Percentiles rank a stretch among this genome's conserved stretches.
phyloP scores from a whole-genome alignment of 2,888 invertebrate genomes.

The Pseudanteris insignis region DNA sequence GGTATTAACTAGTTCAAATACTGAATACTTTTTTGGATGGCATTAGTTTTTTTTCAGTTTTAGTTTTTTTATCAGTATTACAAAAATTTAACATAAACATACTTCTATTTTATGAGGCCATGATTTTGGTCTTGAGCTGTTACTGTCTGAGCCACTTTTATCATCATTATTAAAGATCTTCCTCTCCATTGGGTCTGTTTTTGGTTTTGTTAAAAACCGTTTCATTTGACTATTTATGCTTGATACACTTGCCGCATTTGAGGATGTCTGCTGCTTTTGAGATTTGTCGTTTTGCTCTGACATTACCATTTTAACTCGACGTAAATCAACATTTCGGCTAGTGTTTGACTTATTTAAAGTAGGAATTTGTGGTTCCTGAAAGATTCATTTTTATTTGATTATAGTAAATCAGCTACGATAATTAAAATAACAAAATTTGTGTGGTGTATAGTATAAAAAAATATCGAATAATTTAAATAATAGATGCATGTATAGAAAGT shows the following conservation, averaged over 20 bases:
- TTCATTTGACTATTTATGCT: slow-evolving; percentile 48
- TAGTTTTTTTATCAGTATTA: too few relatives aligned
- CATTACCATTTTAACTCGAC: slow-evolving; percentile 65
- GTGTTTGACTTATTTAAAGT: slow-evolving; percentile 54
- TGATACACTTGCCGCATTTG: slow-evolving; percentile 41
- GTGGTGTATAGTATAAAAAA: too few relatives aligned
- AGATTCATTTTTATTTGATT: too few relatives aligned
- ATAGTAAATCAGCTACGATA: too few relatives aligned
- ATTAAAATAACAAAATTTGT: too few relatives aligned
- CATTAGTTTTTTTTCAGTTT: too few relatives aligned
- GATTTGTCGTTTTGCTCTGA: slow-evolving; percentile 62
- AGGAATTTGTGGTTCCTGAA: slow-evolving; percentile 56
- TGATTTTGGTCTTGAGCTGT: slow-evolving; percentile 58
- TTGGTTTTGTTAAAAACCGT: slow-evolving; percentile 57
- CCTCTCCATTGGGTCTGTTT: slow-evolving; percentile 62
- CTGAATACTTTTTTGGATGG: too few relatives aligned
- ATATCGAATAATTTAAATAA: too few relatives aligned
- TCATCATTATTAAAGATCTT: slow-evolving; percentile 55
- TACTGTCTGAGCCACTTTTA: slow-evolving; percentile 50
- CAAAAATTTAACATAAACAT: too few relatives aligned
- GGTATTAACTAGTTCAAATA: too few relatives aligned
- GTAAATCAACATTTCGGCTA: slow-evolving; percentile 62
- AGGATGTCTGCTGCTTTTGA: slow-evolving; percentile 52
- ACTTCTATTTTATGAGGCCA: slow-evolving; percentile 65
- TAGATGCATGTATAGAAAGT: background rate